phyloP scores from a whole-genome alignment of 2,888 invertebrate species.

The Chloroclystis v-ata region DNA sequence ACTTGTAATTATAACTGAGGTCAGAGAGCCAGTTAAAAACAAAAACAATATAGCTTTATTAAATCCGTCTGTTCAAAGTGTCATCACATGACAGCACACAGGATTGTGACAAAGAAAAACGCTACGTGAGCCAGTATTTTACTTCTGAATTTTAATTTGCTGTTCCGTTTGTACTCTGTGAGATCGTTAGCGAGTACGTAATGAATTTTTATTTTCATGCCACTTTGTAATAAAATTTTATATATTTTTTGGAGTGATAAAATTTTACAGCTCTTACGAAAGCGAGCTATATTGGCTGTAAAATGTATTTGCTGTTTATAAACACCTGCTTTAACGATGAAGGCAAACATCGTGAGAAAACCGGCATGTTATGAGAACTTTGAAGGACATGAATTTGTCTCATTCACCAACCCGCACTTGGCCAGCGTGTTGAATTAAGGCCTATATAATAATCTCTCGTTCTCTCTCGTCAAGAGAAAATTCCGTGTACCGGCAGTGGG shows the following conservation, averaged over 20 bases:
- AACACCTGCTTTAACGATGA: too few relatives aligned
- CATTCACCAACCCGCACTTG: too few relatives aligned
- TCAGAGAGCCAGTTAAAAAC: not conserved
- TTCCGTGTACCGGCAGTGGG: too few relatives aligned
- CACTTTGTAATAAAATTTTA: not conserved
- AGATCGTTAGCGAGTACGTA: constrained; percentile 13
- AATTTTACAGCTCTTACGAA: too few relatives aligned
- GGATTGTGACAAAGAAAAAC: constrained; percentile 19
- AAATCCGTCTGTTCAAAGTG: constrained; percentile 7
- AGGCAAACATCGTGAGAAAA: too few relatives aligned
- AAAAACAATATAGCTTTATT: not conserved
- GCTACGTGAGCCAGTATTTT: constrained; percentile 8
- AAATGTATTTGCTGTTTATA: too few relatives aligned
- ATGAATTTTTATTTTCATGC: constrained; percentile 7
- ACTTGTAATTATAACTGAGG: not conserved
- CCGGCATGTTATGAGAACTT: too few relatives aligned
- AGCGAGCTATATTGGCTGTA: too few relatives aligned
- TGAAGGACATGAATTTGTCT: too few relatives aligned
- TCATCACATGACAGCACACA: constrained; percentile 19
- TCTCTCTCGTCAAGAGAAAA: too few relatives aligned
- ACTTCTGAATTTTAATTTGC: constrained; percentile 24
- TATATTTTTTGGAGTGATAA: not conserved
- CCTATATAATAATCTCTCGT: too few relatives aligned
- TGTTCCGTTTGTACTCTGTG: constrained; percentile 25
- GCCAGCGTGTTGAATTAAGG: too few relatives aligned